Evolutionary conservation across 2,888 invertebrate genomes (phyloP).

Genomic region (Acanthosoma haemorrhoidale): DNA sequence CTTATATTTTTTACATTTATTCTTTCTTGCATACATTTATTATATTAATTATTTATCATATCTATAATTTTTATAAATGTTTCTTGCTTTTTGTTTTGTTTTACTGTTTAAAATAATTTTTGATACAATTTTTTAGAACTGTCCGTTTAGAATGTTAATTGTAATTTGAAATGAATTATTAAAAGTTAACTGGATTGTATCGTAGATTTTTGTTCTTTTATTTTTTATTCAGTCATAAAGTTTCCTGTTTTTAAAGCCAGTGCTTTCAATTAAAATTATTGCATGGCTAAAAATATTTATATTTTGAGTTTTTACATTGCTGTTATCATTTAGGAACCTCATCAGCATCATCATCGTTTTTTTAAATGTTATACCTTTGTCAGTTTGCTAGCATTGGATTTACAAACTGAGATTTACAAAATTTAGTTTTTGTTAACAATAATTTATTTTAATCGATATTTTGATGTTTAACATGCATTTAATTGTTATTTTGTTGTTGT

Average conservation of each 20-base stretch:
- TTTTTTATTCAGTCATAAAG: background rate
- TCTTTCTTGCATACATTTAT: background rate
- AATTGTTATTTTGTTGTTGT: background rate
- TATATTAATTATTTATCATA: background rate
- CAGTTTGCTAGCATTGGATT: background rate
- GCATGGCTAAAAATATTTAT: constrained; percentile 25
- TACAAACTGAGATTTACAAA: background rate
- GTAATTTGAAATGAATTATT: no score
- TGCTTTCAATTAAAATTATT: background rate
- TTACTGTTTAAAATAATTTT: no score
- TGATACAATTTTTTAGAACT: no score
- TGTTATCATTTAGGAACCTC: constrained; percentile 34
- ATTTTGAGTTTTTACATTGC: background rate
- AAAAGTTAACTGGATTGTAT: no score
- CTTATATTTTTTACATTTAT: background rate
- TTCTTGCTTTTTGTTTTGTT: constrained; percentile 2
- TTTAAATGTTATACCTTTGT: background rate
- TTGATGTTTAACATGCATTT: background rate
- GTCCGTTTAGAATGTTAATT: no score
- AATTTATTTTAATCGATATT: background rate
- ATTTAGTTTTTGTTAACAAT: background rate
- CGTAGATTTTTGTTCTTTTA: constrained; percentile 1
- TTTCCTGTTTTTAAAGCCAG: background rate
- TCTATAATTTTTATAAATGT: background rate
- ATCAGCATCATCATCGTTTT: constrained; percentile 38